phyloP scores from a whole-genome alignment of 2,113 vertebrate genomes.

The Syngnathus floridae region DNA sequence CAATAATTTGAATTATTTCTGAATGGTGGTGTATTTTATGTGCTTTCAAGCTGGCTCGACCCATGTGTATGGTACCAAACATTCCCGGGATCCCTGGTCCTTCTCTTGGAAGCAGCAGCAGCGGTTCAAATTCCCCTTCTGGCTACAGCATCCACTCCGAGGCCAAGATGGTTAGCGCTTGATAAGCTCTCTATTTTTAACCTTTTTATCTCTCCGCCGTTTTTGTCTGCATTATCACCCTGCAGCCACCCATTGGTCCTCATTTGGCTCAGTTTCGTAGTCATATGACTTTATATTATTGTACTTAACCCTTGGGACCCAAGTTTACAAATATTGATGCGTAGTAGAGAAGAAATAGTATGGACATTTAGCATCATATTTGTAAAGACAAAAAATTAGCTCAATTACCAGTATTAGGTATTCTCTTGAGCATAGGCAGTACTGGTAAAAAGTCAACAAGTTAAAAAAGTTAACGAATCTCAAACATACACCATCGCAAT shows the following conservation, averaged over 20 bases:
- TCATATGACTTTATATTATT: conserved; percentile 55
- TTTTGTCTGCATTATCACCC: conserved; percentile 42
- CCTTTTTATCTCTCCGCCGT: conserved; percentile 29
- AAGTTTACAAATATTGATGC: not conserved
- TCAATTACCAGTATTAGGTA: not conserved
- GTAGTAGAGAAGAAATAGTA: not conserved
- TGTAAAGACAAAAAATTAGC: not conserved
- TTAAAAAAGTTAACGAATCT: not conserved
- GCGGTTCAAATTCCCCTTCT: conserved; percentile 84
- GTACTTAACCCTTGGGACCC: conserved; percentile 31
- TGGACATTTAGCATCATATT: not conserved
- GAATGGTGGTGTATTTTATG: conserved; percentile 14
- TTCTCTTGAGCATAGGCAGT: not conserved
- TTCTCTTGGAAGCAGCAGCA: conserved; percentile 82
- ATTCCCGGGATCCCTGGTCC: conserved; percentile 96
- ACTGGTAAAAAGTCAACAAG: not conserved
- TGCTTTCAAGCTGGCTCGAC: conserved; percentile 80
- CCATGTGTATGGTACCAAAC: conserved; percentile 90
- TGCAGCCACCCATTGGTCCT: conserved; percentile 28
- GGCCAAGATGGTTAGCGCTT: conserved; percentile 88
- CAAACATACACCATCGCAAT: not conserved
- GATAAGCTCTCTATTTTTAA: conserved; percentile 44
- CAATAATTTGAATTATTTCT: conserved; percentile 5
- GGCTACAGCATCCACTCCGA: conserved; percentile 83
- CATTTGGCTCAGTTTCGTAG: conserved; percentile 25